A percentile compares a stretch with the other conserved stretches of the same genome.
Conservation (phyloP, 92 coral and sea anemone genomes). For the Palythoa grandiflora region DNA sequence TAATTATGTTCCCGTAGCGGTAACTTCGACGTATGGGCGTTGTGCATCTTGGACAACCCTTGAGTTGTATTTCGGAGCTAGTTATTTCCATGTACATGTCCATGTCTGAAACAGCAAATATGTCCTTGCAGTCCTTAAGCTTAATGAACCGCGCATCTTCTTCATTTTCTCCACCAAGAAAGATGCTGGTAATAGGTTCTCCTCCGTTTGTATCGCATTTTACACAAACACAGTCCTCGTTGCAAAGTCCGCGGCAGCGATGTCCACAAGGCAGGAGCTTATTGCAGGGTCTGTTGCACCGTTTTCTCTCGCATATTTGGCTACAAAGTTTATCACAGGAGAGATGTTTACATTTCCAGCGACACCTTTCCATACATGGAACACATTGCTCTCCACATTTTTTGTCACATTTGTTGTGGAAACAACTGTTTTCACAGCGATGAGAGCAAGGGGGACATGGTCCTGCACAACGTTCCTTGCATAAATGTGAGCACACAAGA, state of each 20-base stretch:
- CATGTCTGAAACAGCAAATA: constrained; percentile 80
- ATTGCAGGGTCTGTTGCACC: constrained; percentile 81
- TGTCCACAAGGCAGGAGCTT: constrained; percentile 62
- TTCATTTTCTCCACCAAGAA: constrained; percentile 82
- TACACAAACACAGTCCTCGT: constrained; percentile 78
- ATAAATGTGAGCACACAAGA: constrained; percentile 84
- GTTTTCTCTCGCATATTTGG: constrained; percentile 82
- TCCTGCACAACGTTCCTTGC: constrained; percentile 62
- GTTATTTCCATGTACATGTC: constrained; percentile 61
- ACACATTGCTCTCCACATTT: constrained; percentile 70
- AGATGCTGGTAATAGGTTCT: constrained; percentile 62
- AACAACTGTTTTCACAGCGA: constrained; percentile 69
- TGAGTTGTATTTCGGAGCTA: constrained; percentile 51
- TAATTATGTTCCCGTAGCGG: constrained; percentile 83
- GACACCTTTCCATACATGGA: constrained; percentile 78
- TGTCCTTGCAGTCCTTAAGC: constrained; percentile 82
- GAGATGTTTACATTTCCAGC: constrained; percentile 81
- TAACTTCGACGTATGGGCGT: constrained; percentile 69
- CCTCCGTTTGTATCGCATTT: constrained; percentile 61
- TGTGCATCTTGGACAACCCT: constrained; percentile 87
- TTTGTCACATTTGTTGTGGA: constrained; percentile 67
- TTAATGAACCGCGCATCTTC: constrained; percentile 75
- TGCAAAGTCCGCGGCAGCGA: constrained; percentile 81
- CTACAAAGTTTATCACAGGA: constrained; percentile 73
- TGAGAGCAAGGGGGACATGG: constrained; percentile 85